A percentile compares a stretch with the other conserved stretches of the same genome.
phyloP scores from a whole-genome alignment of 1,140 invertebrate genomes.

The Drosophila pallidifrons region DNA sequence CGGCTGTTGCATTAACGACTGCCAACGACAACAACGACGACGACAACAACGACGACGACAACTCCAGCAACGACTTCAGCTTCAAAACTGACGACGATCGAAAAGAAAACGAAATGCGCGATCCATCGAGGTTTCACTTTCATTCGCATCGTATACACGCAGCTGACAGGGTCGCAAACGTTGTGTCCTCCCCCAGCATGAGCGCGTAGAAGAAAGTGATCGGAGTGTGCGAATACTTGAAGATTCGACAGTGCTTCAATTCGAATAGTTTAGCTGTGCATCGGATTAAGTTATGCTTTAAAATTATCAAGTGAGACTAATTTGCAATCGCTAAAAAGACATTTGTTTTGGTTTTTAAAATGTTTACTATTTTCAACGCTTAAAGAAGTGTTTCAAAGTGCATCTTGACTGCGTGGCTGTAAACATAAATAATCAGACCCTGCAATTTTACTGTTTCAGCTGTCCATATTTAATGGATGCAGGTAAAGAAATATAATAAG shows the following conservation, averaged over 20 bases:
- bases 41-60: conserved; percentile 3
- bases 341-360: too few species aligned
- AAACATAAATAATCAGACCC: conserved; percentile 68
- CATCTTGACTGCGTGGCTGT: conserved; percentile 53
- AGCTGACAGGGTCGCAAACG: conserved; percentile 65
- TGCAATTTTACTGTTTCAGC: conserved; percentile 32
- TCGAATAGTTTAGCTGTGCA: too few species aligned
- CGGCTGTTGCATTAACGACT: conserved; percentile 30
- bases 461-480: conserved; percentile 70
- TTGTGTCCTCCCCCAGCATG: conserved; percentile 34
- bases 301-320: neutral
- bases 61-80: neutral
- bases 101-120: conserved; percentile 82
- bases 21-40: conserved; percentile 30
- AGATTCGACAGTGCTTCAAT: too few species aligned
- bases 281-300: neutral
- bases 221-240: too few species aligned
- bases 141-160: conserved; percentile 80
- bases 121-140: conserved; percentile 81
- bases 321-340: neutral
- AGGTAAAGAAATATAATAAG: conserved; percentile 56
- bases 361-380: too few species aligned
- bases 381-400: conserved; percentile 65
- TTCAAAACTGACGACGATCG: conserved; percentile 34
- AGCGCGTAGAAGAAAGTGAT: conserved; percentile 11